Conservation (phyloP, 2,113 vertebrate genomes). For the Helogale parvula region DNA sequence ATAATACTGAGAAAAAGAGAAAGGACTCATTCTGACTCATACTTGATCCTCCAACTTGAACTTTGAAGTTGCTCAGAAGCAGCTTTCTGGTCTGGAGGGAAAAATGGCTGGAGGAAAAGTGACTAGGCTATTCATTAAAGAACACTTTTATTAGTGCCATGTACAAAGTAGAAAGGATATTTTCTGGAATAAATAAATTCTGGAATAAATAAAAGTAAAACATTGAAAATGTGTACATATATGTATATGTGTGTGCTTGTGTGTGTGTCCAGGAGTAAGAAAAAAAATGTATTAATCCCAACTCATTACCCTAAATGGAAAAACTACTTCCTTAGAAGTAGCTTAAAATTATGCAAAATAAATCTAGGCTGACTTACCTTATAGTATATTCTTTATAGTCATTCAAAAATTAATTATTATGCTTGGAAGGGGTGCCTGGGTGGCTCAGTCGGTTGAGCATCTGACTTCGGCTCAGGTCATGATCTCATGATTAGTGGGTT, state of each 20-base stretch:
- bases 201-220: background rate
- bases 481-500: too few relatives aligned
- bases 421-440: background rate
- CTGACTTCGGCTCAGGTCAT: too few relatives aligned
- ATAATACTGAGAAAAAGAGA: background rate
- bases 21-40: background rate
- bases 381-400: background rate
- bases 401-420: background rate
- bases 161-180: background rate
- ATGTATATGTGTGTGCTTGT: background rate
- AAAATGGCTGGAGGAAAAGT: background rate
- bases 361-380: background rate
- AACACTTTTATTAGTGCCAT: background rate
- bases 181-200: constrained; percentile 30
- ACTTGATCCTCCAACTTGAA: background rate
- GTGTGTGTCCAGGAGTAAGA: background rate
- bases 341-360: background rate
- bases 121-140: background rate
- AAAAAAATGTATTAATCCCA: background rate
- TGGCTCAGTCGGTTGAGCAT: too few relatives aligned
- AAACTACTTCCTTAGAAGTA: background rate
- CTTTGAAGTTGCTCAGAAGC: background rate
- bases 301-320: background rate
- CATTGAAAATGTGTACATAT: background rate
- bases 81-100: background rate